Evolutionary conservation across 37 sponge, comb jelly and placozoan species (phyloP).

Genomic region (Spongilla lacustris): DNA sequence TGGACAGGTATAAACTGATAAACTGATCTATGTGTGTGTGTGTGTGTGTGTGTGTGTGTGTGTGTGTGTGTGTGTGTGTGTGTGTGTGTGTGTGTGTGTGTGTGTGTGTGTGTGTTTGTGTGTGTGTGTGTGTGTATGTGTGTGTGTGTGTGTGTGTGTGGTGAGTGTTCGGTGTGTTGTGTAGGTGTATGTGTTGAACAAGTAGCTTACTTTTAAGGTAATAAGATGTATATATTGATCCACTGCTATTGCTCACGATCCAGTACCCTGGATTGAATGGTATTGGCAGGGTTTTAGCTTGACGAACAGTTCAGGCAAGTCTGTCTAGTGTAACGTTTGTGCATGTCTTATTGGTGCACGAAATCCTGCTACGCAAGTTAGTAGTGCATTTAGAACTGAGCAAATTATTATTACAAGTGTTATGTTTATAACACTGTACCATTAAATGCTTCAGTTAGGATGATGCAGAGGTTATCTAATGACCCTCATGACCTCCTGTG

Average conservation of each 20-base stretch:
- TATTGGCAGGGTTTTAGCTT: background rate
- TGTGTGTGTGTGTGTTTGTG: slow-evolving; percentile 11
- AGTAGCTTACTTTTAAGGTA: background rate
- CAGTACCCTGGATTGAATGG: background rate
- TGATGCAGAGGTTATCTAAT: too few relatives aligned
- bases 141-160: background rate
- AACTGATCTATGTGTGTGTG: too few relatives aligned
- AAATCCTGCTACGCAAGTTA: background rate
- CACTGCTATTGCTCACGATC: background rate
- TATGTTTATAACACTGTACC: too few relatives aligned
- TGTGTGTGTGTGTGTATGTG: background rate
- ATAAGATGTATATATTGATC: background rate
- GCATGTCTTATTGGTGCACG: background rate
- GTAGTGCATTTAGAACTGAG: too few relatives aligned
- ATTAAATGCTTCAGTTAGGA: too few relatives aligned
- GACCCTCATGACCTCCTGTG: too few relatives aligned
- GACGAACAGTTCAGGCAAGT: slow-evolving; percentile 1
- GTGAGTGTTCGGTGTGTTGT: background rate
- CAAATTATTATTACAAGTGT: too few relatives aligned
- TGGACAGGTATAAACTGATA: slow-evolving; percentile 70
- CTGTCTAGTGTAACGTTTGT: background rate
- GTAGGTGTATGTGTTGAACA: background rate
- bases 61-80: slow-evolving; percentile 4
- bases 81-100: too few relatives aligned
- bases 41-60: background rate